phyloP scores from a whole-genome alignment of 37 sponge, comb jelly and placozoan genomes.

The Lycopodina hypogea region DNA sequence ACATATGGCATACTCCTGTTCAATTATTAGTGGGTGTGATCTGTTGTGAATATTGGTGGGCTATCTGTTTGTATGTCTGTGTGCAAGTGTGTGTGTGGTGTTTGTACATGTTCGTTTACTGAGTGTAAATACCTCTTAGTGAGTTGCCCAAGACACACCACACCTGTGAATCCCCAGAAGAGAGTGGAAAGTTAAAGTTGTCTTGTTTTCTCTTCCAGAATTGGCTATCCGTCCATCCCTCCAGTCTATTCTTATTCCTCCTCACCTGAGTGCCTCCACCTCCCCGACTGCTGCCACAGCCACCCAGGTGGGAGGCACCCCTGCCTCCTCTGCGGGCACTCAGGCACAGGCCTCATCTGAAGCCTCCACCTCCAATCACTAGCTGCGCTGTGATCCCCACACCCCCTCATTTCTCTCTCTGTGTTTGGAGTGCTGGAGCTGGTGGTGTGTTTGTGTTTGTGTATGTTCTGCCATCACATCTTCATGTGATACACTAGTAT shows the following conservation, averaged over 20 bases:
- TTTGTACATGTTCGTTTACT: no score
- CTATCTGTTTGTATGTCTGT: not conserved
- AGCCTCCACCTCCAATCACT: constrained; percentile 4
- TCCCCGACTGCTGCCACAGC: not conserved
- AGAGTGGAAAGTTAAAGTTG: not conserved
- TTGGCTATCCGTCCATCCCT: constrained; percentile 63
- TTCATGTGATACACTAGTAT: not conserved
- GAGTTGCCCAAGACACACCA: no score
- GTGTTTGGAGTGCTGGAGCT: no score
- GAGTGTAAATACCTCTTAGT: no score
- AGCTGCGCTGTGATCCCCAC: not conserved
- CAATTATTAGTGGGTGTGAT: not conserved
- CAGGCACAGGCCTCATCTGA: not conserved
- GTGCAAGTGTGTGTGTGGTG: not conserved
- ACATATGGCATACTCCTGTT: not conserved
- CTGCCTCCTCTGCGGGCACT: not conserved
- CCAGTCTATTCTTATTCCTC: constrained; percentile 40
- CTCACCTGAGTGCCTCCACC: constrained; percentile 29
- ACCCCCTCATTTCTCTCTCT: not conserved
- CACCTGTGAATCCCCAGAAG: no score
- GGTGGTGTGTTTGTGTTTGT: not conserved
- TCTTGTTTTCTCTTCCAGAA: constrained; percentile 18
- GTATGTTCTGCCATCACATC: not conserved
- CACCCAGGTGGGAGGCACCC: not conserved
- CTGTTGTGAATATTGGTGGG: no score